phyloP scores from a whole-genome alignment of 2,113 vertebrate genomes.

The Epinephelus cyanopodus region DNA sequence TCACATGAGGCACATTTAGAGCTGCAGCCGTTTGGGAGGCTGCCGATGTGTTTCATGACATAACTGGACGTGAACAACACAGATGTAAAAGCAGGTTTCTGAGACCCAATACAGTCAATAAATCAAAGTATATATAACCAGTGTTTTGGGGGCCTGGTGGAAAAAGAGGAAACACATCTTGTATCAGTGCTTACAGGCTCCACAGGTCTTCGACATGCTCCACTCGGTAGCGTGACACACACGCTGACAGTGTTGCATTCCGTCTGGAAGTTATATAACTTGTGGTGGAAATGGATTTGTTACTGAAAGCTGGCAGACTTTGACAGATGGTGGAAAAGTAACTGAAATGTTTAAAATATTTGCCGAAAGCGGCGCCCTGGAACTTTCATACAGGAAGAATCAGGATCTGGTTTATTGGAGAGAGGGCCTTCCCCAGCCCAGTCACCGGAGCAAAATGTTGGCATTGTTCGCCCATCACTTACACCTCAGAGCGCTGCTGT shows the following conservation, averaged over 20 bases:
- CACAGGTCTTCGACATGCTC: too few relatives aligned
- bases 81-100: neutral
- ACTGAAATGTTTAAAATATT: neutral
- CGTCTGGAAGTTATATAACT: neutral
- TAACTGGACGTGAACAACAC: conserved; percentile 4
- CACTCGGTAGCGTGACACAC: too few relatives aligned
- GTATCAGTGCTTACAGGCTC: too few relatives aligned
- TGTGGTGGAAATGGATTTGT: neutral
- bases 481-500: too few relatives aligned
- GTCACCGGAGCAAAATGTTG: too few relatives aligned
- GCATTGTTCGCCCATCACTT: too few relatives aligned
- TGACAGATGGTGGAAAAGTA: neutral
- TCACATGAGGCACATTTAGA: conserved; percentile 39
- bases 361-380: neutral
- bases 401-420: too few relatives aligned
- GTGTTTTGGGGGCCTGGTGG: too few relatives aligned
- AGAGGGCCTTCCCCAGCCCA: too few relatives aligned
- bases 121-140: too few relatives aligned
- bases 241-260: neutral
- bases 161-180: too few relatives aligned
- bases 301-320: neutral
- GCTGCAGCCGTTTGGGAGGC: neutral
- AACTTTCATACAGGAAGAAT: neutral
- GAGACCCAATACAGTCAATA: neutral
- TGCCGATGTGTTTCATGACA: neutral